Base-by-base conservation (phyloP, 2,888 invertebrate species). In the Craniophora ligustri region DNA sequence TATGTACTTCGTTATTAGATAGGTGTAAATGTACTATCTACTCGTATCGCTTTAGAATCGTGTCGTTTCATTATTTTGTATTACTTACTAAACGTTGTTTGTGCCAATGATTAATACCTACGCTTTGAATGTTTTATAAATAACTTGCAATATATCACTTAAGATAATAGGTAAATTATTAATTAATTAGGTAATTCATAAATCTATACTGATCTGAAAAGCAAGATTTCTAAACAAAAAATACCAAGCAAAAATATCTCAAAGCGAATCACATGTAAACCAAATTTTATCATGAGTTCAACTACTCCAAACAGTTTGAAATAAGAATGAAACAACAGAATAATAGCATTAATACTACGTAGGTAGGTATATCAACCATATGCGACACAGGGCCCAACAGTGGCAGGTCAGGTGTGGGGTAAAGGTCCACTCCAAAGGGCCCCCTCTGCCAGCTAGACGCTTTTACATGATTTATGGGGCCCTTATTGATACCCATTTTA, bases 401-500 rank as follows among this genome's bases (percentile, higher is more conserved):
- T 76, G 76, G 75, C 82, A 74, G 82, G 86, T 86, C 87, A 88
- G 88, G 86, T 88, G 88, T 72, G 77, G 79, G 80, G 78, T 73
- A 81, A 85, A 84, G 79, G 85, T 82, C 87, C 87, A 86, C 87
- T 91, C 82, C 67, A 85, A 82, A 90, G 90, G 91, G 86, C 82
- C 82, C 72, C 72, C 72, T 74, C 72, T 79, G 85, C 85, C 78
- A 83, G 84, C 84, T 86, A 86, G 87, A 87, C 85, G 81, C 76
- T 86, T 73, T 86, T 77, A 65, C 73, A 82, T 91, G 91, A 92
- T 91, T 91, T 91, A 93, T 69, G 51, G 66, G 68, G 47, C 84
- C 85, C 87, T 87, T 91, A 91, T 89, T 90, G 89, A 86, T 87
- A 84, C 79, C 80, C 84, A 82, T 84, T 90, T 91, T 89, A 89